Percentiles rank a stretch among this genome's conserved stretches.
Conservation (phyloP, 2,113 vertebrate species). For the Sclerurus mexicanus region DNA sequence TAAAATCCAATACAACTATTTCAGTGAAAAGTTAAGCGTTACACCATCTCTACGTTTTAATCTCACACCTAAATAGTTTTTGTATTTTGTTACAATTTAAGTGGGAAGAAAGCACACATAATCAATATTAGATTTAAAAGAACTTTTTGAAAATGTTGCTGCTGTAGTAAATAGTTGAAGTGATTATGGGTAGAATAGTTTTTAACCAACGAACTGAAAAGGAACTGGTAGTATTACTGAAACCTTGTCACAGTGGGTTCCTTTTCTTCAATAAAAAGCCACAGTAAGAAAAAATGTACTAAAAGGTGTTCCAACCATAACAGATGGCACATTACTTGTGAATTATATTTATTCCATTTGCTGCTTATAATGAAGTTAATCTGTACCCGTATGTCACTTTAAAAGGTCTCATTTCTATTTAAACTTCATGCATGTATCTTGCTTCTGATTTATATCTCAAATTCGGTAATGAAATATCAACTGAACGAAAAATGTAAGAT, state of each 20-base stretch:
- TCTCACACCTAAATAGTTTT: constrained; percentile 71
- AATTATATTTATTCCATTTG: constrained; percentile 71
- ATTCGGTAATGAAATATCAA: constrained; percentile 69
- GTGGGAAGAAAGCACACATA: constrained; percentile 57
- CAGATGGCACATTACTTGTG: constrained; percentile 71
- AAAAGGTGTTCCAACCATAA: constrained; percentile 67
- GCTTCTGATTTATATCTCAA: constrained; percentile 67
- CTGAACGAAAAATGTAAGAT: constrained; percentile 62
- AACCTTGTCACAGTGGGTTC: constrained; percentile 45
- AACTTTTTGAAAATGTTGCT: constrained; percentile 45
- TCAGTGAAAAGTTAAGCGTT: constrained; percentile 62
- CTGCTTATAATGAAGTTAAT: constrained; percentile 71
- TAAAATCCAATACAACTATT: constrained; percentile 66
- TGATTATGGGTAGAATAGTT: constrained; percentile 56
- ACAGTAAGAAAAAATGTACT: constrained; percentile 46
- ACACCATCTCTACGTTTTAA: constrained; percentile 59
- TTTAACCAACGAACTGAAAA: constrained; percentile 64
- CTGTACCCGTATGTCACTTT: constrained; percentile 67
- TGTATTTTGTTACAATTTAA: constrained; percentile 67
- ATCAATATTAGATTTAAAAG: constrained; percentile 65
- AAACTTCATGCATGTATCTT: constrained; percentile 64
- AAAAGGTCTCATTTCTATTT: constrained; percentile 73
- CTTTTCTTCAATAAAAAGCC: constrained; percentile 50
- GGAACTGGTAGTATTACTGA: constrained; percentile 37
- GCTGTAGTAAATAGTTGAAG: constrained; percentile 48